Evolutionary conservation across 2,113 vertebrate genomes (phyloP).

Genomic region (Dipodomys merriami): DNA sequence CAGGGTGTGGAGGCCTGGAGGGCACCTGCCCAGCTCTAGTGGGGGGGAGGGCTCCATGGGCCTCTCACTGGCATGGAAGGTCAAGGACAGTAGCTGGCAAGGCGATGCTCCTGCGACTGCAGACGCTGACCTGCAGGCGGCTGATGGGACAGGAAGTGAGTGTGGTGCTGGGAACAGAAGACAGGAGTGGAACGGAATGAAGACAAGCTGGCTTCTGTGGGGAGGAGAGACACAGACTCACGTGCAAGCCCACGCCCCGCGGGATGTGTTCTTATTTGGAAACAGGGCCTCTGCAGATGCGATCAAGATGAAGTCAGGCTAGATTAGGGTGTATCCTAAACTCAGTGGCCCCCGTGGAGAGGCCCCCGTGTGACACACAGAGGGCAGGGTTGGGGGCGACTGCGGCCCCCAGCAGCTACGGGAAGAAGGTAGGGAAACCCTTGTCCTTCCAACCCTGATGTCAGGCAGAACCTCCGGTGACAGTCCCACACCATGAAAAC

Average conservation of each 20-base stretch:
- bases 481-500: accelerated
- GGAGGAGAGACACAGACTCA: neutral
- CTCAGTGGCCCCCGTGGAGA: no score
- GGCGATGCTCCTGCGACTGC: neutral
- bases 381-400: neutral
- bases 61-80: no score
- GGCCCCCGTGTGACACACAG: neutral
- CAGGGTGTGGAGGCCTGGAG: neutral
- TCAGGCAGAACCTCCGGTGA: neutral
- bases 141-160: no score
- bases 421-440: neutral
- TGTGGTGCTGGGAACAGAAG: neutral
- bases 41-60: neutral
- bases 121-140: neutral
- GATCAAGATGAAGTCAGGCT: neutral
- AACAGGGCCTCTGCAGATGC: neutral
- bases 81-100: neutral
- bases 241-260: no score
- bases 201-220: neutral
- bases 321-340: neutral
- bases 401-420: no score
- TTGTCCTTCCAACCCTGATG: no score
- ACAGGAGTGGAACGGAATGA: neutral
- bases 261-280: neutral
- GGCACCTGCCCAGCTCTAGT: no score